A percentile compares a stretch with the other conserved stretches of the same genome.
phyloP scores from a whole-genome alignment of 2,888 invertebrate genomes.

The Nowickia ferox region DNA sequence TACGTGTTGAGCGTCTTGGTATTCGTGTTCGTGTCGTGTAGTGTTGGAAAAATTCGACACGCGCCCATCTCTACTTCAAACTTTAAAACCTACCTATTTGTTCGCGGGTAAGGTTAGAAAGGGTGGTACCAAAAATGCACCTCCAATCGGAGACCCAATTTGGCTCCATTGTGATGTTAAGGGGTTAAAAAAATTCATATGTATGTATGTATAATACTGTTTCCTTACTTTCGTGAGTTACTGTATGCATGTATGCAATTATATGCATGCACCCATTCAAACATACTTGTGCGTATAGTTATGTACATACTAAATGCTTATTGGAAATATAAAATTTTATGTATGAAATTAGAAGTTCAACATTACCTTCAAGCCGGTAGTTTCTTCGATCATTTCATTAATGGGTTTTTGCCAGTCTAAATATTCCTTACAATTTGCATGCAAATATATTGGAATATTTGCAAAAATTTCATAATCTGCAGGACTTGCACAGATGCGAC shows the following conservation, averaged over 20 bases:
- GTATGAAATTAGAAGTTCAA: not conserved
- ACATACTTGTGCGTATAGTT: not conserved
- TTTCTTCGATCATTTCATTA: conserved; percentile 80
- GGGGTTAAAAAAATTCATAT: too few relatives aligned
- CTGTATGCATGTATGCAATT: not conserved
- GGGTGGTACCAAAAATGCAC: too few relatives aligned
- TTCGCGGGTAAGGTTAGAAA: too few relatives aligned
- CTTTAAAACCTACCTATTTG: too few relatives aligned
- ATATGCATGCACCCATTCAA: not conserved
- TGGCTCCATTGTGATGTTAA: too few relatives aligned
- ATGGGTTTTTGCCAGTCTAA: conserved; percentile 81
- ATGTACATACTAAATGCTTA: not conserved
- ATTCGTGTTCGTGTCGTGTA: too few relatives aligned
- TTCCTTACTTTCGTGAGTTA: too few relatives aligned
- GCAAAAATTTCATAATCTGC: conserved; percentile 82
- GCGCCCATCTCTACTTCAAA: too few relatives aligned
- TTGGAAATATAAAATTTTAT: not conserved
- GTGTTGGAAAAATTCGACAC: too few relatives aligned
- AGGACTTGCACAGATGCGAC: conserved; percentile 82
- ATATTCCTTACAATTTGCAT: conserved; percentile 81
- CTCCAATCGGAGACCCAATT: too few relatives aligned
- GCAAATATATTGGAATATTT: conserved; percentile 82
- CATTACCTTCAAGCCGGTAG: conserved; percentile 81
- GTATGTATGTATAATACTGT: too few relatives aligned
- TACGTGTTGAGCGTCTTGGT: too few relatives aligned